Conservation (phyloP, 2,113 vertebrate species). For the Petrocephalus zakoni region DNA sequence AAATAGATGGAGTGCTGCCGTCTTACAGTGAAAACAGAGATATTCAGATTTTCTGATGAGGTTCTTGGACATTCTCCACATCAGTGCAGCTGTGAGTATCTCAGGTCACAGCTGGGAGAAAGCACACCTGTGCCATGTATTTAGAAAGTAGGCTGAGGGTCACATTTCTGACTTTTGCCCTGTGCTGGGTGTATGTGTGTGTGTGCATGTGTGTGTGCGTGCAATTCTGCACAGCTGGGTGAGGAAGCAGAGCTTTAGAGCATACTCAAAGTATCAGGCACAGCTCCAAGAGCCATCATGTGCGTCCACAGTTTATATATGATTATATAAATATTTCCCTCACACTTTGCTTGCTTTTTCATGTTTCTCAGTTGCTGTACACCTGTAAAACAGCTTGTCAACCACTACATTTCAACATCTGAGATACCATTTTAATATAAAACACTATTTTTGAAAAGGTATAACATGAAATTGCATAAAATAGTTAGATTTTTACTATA, state of each 20-base stretch:
- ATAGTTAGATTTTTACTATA: neutral
- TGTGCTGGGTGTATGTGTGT: neutral
- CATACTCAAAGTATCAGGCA: too few species aligned
- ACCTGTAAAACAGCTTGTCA: neutral
- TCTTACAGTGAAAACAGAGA: neutral
- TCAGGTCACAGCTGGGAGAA: neutral
- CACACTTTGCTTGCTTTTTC: neutral
- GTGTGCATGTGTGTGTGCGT: too few species aligned
- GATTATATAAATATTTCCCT: neutral
- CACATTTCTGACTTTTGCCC: neutral
- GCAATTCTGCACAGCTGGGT: too few species aligned
- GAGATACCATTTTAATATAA: neutral
- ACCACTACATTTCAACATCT: neutral
- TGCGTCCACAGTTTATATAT: neutral
- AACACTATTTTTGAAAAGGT: neutral
- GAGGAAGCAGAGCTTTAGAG: too few species aligned
- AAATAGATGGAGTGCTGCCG: neutral
- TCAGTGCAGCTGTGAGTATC: neutral
- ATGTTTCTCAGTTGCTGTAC: neutral
- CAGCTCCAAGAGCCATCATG: neutral
- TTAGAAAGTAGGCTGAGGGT: neutral
- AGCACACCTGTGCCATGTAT: neutral
- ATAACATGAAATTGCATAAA: neutral
- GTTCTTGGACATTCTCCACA: neutral
- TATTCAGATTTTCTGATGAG: neutral